A percentile compares a stretch with the other conserved stretches of the same genome.
phyloP scores from a whole-genome alignment of 2,888 invertebrate species.

The Agrotis puta region DNA sequence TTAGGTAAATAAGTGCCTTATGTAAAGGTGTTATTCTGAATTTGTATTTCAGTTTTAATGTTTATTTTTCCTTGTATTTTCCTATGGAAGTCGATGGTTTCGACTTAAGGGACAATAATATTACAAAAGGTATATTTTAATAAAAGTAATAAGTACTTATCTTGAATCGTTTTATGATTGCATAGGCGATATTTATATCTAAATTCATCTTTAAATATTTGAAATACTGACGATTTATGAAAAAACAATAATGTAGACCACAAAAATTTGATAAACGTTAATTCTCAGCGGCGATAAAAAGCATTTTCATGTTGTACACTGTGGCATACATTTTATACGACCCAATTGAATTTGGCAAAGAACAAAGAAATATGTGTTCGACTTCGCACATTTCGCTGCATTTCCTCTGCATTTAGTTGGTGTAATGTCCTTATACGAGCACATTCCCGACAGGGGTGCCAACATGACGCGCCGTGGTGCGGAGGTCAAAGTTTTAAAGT shows the following conservation, averaged over 20 bases:
- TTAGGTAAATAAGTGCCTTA: not conserved
- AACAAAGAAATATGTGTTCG: slow-evolving; percentile 42
- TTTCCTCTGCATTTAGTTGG: slow-evolving; percentile 48
- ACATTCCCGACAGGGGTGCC: slow-evolving; percentile 59
- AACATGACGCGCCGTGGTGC: slow-evolving; percentile 57
- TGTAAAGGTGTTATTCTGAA: not conserved
- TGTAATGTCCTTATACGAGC: slow-evolving; percentile 44
- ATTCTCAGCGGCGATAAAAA: not conserved
- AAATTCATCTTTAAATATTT: not conserved
- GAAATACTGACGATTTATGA: not conserved
- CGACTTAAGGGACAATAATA: too few relatives aligned
- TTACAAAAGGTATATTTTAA: not conserved
- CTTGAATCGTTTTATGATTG: not conserved
- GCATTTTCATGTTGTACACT: slow-evolving; percentile 4
- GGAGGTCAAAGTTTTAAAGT: slow-evolving; percentile 72
- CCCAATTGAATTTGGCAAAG: slow-evolving; percentile 21
- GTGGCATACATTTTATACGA: slow-evolving; percentile 29
- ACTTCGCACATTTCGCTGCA: slow-evolving; percentile 27
- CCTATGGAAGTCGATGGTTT: not conserved
- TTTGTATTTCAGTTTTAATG: not conserved
- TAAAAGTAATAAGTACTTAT: not conserved
- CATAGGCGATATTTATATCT: not conserved
- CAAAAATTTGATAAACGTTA: not conserved
- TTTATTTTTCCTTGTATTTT: not conserved
- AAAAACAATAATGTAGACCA: not conserved